These are phyloP conservation scores for Fragum fragum DNA, from an alignment of 2,888 invertebrate species.

Conservation along the genomic window DNA sequence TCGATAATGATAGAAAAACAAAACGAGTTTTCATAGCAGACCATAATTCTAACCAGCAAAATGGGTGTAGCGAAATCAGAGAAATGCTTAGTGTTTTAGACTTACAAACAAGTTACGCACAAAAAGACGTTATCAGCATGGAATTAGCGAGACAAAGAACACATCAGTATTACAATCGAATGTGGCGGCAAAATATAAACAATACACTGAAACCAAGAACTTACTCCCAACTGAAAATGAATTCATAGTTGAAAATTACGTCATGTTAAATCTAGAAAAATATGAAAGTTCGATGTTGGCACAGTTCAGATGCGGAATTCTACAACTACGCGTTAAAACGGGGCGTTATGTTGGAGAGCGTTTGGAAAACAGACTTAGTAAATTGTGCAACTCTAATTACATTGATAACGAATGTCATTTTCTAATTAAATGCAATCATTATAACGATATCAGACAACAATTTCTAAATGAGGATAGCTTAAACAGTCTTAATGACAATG, in stretches of 20 bases:
- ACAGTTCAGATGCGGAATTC: constrained; percentile 40
- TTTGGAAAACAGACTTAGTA: constrained; percentile 28
- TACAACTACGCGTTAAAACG: constrained; percentile 30
- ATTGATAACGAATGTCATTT: constrained; percentile 38
- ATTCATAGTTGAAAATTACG: constrained; percentile 8
- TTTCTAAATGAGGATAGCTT: too few relatives aligned
- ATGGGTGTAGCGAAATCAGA: constrained; percentile 38
- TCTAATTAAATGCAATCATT: not conserved
- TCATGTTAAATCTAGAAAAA: constrained; percentile 9
- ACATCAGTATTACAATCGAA: not conserved
- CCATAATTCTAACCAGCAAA: not conserved
- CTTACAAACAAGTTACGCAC: not conserved
- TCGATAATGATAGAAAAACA: constrained; percentile 25
- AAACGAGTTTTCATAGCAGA: constrained; percentile 22
- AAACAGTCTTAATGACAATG: too few relatives aligned
- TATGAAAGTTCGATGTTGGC: constrained; percentile 20
- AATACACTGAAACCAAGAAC: constrained; percentile 25
- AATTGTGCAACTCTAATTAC: constrained; percentile 4
- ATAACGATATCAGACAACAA: not conserved
- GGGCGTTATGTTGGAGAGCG: constrained; percentile 33
- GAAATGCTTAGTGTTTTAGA: not conserved
- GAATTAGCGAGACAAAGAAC: not conserved
- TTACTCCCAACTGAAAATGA: constrained; percentile 7
- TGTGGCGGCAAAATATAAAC: not conserved
- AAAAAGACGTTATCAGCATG: not conserved